phyloP scores from a whole-genome alignment of 2,113 vertebrate species.

The Sclerurus mexicanus region DNA sequence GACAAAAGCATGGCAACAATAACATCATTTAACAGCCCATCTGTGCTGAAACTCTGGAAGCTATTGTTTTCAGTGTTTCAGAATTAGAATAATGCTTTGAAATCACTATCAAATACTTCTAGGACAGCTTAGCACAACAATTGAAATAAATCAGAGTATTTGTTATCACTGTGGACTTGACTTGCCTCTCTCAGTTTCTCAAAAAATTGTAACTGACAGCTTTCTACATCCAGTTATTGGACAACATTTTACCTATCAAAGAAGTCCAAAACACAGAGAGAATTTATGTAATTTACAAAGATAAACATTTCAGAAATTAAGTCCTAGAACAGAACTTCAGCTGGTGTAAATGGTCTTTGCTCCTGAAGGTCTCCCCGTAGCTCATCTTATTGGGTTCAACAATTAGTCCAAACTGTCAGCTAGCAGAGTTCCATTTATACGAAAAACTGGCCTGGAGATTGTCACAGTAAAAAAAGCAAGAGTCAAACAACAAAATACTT shows the following conservation, averaged over 20 bases:
- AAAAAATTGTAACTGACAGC: neutral
- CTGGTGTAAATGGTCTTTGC: neutral
- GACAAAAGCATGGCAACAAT: neutral
- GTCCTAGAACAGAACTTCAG: neutral
- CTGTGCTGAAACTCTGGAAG: neutral
- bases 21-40: neutral
- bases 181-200: neutral
- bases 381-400: neutral
- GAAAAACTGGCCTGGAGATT: neutral
- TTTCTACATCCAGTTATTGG: neutral
- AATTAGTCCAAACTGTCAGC: neutral
- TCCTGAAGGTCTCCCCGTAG: neutral
- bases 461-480: neutral
- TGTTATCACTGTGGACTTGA: neutral
- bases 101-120: neutral
- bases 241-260: neutral
- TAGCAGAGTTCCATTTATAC: neutral
- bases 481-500: slow-evolving; percentile 3
- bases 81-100: slow-evolving; percentile 4
- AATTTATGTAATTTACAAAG: neutral
- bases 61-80: neutral
- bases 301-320: neutral
- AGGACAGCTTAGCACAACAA: neutral
- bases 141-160: neutral
- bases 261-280: neutral